Base-by-base conservation (phyloP, 2,113 vertebrate species). In the Coregonus clupeaformis region DNA sequence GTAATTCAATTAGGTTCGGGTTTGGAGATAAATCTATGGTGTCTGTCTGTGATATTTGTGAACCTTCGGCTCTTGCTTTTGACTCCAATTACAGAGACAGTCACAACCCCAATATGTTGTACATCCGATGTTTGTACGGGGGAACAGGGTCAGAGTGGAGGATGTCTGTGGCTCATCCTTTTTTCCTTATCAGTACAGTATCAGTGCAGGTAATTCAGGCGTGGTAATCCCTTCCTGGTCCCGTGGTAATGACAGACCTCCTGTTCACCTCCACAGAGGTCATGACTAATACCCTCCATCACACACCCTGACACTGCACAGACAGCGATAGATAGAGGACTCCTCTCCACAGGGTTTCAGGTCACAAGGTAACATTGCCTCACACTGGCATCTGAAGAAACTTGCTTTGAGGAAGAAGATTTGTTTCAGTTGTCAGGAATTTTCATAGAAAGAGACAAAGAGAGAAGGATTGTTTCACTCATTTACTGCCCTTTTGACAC, bases 201-300 rank as follows among this genome's bases (percentile, higher is more conserved):
- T 88, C 79, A 73, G 74, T 86, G 81, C 82, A 79, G 80, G 82
- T 87, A 82, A 83, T 45, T 11, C 27, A 72, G 80, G 79, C 6
- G 11, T 68, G 71, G 12, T 83, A 79, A 83, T 74, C 78, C 82
- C 85, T 89, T 86, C 83, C 83, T 85, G 85, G 76, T 87, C 77
- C 52, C 82, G 66, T 2, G 72, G 73, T 89, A 87, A 89, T 85
- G 79, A 89, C 77, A 85, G 81, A 69, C 71, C 75, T 75, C 75
- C 74, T 73, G 77, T 84, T 75, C 80, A 74, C 74, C 75, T 83
- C 30, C 82, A 73, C 77, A 88, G 86, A 85, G 84, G 88, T 86
- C 84, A 85, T 22, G 63, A 81, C 82, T 87, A 42, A 42, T 11
- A 72, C 66, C 47, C 59, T 80, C 27, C 65, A 68, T 14, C 73